Conservation (phyloP, 2,888 invertebrate genomes). For the Fissipunctia ypsillon region DNA sequence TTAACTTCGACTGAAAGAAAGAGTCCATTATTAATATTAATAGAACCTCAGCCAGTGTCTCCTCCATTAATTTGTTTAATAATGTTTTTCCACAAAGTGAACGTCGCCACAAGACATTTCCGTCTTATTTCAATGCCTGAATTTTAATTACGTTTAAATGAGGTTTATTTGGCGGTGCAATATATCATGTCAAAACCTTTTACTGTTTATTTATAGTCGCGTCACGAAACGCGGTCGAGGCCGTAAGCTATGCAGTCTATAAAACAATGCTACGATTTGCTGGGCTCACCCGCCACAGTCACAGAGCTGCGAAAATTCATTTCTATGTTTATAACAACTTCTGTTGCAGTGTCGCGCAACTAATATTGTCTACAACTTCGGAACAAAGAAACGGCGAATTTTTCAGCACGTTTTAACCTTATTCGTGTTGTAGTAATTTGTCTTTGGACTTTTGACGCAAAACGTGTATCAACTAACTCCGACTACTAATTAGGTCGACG, state of each 20-base stretch:
- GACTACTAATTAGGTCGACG: conserved; percentile 40
- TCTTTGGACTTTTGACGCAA: conserved; percentile 27
- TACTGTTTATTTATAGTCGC: conserved; percentile 69
- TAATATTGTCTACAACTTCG: conserved; percentile 30
- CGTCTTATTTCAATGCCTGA: conserved; percentile 50
- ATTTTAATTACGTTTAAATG: conserved; percentile 59
- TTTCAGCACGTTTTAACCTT: conserved; percentile 23
- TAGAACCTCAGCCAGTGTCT: conserved; percentile 23
- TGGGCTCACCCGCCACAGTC: conserved; percentile 24
- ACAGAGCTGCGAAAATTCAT: conserved; percentile 43
- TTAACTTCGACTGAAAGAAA: conserved; percentile 44
- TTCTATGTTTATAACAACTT: conserved; percentile 31
- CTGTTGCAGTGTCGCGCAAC: conserved; percentile 34
- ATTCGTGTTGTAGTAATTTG: conserved; percentile 15
- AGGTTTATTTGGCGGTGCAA: conserved; percentile 52
- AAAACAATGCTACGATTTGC: conserved; percentile 68
- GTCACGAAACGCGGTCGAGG: conserved; percentile 74
- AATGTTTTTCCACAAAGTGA: conserved; percentile 28
- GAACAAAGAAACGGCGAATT: conserved; percentile 24
- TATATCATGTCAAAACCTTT: conserved; percentile 67
- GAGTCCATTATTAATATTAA: conserved; percentile 46
- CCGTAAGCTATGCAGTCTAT: conserved; percentile 68
- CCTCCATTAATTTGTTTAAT: conserved; percentile 25
- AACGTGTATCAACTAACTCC: conserved; percentile 43
- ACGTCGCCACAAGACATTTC: conserved; percentile 33